phyloP scores from a whole-genome alignment of 2,113 vertebrate genomes.

The Chitala chitala region DNA sequence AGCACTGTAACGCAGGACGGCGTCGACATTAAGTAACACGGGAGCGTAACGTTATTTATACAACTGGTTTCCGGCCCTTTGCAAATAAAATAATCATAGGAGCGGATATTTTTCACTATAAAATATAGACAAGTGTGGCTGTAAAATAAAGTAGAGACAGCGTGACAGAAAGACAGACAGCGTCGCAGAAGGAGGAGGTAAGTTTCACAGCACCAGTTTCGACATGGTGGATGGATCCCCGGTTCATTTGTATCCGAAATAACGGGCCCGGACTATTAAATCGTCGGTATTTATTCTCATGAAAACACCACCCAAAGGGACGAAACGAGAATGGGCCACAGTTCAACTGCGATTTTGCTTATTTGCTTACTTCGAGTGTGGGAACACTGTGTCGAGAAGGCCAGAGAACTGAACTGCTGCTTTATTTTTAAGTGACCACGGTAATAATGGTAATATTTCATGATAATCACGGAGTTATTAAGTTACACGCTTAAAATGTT shows the following conservation, averaged over 20 bases:
- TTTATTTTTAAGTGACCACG: too few species aligned
- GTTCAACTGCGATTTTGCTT: background rate
- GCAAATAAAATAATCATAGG: background rate
- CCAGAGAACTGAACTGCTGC: too few species aligned
- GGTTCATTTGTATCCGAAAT: background rate
- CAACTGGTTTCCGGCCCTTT: conserved; percentile 11
- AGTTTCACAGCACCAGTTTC: background rate
- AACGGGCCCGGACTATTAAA: background rate
- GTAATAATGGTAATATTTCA: too few species aligned
- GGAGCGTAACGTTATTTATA: background rate
- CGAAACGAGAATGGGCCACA: background rate
- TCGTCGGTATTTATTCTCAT: background rate
- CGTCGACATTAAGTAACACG: background rate
- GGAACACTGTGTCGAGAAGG: too few species aligned
- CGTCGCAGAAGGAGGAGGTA: too few species aligned
- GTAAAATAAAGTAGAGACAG: background rate
- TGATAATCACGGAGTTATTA: too few species aligned
- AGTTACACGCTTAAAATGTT: too few species aligned
- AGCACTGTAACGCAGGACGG: background rate
- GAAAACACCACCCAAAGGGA: background rate
- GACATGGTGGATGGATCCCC: background rate
- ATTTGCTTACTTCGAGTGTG: too few species aligned
- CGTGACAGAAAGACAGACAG: background rate
- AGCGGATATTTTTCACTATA: background rate
- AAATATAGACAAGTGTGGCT: background rate